These are phyloP conservation scores for Dinomys branickii DNA, from an alignment of 2,113 vertebrate genomes.

Conservation along the genomic window DNA sequence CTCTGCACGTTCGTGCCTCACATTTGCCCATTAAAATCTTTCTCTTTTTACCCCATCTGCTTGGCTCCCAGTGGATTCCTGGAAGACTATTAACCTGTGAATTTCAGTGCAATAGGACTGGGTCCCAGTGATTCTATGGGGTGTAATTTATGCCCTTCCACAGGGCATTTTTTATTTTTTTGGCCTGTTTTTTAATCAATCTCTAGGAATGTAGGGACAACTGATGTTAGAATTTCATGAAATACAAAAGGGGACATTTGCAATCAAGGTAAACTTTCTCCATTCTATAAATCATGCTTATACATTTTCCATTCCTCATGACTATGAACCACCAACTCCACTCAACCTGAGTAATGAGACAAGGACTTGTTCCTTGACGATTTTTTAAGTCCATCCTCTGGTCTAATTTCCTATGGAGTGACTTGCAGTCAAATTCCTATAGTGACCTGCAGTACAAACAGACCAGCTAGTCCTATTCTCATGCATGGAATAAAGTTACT, in stretches of 20 bases:
- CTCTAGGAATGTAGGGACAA: neutral
- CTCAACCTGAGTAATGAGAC: neutral
- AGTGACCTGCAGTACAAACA: neutral
- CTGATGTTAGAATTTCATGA: neutral
- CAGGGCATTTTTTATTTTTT: neutral
- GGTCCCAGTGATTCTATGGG: neutral
- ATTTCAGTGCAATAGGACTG: neutral
- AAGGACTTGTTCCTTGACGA: neutral
- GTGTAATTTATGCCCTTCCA: neutral
- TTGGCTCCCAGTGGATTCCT: neutral
- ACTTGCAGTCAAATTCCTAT: neutral
- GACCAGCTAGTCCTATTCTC: neutral
- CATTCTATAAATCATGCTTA: neutral
- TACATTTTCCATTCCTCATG: neutral
- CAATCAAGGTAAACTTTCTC: neutral
- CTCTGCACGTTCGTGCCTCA: neutral
- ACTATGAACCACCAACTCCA: neutral
- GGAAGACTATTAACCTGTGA: neutral
- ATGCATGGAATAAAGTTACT: neutral
- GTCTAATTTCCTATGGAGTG: neutral
- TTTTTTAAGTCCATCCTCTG: neutral
- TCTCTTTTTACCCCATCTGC: neutral
- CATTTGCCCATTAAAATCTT: neutral
- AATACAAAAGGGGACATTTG: neutral
- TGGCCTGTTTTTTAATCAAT: neutral